Evolutionary conservation across 2,797 vertebrate genomes (phyloP).

Genomic region (Xiphophorus birchmanni): DNA sequence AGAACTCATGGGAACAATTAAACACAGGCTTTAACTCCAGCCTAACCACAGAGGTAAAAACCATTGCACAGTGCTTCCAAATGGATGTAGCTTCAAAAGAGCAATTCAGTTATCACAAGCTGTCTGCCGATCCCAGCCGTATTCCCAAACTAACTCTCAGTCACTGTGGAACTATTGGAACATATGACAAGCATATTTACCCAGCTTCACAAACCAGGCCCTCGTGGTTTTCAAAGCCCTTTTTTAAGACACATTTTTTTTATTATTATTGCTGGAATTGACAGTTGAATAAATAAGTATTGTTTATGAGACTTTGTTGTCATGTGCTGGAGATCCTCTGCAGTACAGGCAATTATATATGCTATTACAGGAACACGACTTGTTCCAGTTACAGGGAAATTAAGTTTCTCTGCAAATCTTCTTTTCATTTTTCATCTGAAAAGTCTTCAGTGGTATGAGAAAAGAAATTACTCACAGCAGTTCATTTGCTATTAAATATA

Average conservation of each 20-base stretch:
- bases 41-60: constrained; percentile 84
- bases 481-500: constrained; percentile 81
- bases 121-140: constrained; percentile 71
- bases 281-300: constrained; percentile 84
- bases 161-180: constrained; percentile 76
- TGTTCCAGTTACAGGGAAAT: constrained; percentile 85
- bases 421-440: constrained; percentile 76
- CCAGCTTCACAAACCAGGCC: constrained; percentile 73
- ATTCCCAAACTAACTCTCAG: constrained; percentile 78
- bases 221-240: constrained; percentile 75
- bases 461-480: constrained; percentile 80
- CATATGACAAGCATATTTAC: constrained; percentile 80
- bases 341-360: constrained; percentile 82
- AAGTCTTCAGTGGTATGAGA: constrained; percentile 74
- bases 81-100: constrained; percentile 81
- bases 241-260: constrained; percentile 28
- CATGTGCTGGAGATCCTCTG: constrained; percentile 76
- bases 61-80: constrained; percentile 83
- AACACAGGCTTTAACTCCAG: constrained; percentile 87
- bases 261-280: constrained; percentile 69
- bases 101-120: constrained; percentile 79
- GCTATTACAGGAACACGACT: constrained; percentile 85
- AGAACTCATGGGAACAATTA: constrained; percentile 93
- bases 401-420: constrained; percentile 83
- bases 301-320: constrained; percentile 85